phyloP scores from a whole-genome alignment of 1,140 invertebrate species.

The Drosophila navojoa region DNA sequence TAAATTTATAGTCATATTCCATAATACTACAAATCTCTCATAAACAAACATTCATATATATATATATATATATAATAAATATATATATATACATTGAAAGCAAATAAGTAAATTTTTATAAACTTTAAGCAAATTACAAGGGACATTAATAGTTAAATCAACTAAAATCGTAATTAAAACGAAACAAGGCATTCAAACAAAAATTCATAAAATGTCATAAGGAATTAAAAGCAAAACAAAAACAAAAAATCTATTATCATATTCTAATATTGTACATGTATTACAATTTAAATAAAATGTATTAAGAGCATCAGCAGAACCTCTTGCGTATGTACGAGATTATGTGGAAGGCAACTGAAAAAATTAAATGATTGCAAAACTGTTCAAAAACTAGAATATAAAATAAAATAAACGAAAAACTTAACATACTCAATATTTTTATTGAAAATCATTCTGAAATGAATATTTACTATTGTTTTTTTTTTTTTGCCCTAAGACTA shows the following conservation, averaged over 20 bases:
- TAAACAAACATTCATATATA: conserved; percentile 28
- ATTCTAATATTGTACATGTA: conserved; percentile 42
- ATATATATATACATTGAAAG: conserved; percentile 9
- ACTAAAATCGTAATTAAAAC: conserved; percentile 19
- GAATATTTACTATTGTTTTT: not conserved
- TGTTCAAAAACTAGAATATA: conserved; percentile 75
- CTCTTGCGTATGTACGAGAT: conserved; percentile 23
- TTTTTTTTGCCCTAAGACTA: not conserved
- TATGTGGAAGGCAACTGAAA: conserved; percentile 20
- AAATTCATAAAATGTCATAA: not conserved
- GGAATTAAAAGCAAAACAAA: conserved; percentile 15
- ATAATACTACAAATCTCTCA: conserved; percentile 57
- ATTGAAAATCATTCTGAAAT: not conserved
- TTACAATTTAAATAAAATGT: conserved; percentile 3
- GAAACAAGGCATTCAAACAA: conserved; percentile 25
- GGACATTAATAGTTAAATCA: conserved; percentile 62
- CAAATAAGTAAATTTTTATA: conserved; percentile 56
- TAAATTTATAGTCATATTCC: conserved; percentile 73
- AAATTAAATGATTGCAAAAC: conserved; percentile 36
- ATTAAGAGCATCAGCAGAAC: conserved; percentile 49
- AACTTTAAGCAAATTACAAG: conserved; percentile 74
- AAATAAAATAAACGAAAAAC: conserved; percentile 75
- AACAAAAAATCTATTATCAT: conserved; percentile 22
- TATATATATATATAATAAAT: conserved; percentile 4
- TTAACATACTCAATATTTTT: conserved; percentile 34